Conservation (phyloP, 2,888 invertebrate genomes). For the Nemurella pictetii region DNA sequence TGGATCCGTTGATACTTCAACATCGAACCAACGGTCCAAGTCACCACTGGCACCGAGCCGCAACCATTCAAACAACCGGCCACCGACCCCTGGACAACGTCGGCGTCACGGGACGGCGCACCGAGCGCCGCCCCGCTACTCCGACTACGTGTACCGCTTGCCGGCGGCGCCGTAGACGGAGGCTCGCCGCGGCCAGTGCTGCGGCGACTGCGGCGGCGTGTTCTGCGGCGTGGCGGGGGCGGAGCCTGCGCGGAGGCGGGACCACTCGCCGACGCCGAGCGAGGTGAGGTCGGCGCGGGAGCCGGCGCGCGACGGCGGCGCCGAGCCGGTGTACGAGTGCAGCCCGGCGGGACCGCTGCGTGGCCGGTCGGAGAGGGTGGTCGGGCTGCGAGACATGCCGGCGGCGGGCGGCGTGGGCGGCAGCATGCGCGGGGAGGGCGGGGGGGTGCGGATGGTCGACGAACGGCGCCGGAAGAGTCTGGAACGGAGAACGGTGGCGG, state of each 20-base stretch:
- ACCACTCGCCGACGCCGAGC: conserved; percentile 51
- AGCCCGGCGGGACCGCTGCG: conserved; percentile 80
- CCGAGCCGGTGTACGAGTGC: conserved; percentile 69
- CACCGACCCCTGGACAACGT: too few relatives aligned
- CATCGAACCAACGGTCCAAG: too few relatives aligned
- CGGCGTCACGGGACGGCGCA: conserved; percentile 6
- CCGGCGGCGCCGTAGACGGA: conserved; percentile 30
- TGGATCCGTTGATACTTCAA: too few relatives aligned
- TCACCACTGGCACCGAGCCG: too few relatives aligned
- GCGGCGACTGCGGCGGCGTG: conserved; percentile 77
- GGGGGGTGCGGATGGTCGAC: conserved; percentile 53
- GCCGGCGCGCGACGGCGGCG: conserved; percentile 45
- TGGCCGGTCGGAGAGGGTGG: conserved; percentile 60
- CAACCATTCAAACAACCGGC: too few relatives aligned
- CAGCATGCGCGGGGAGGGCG: conserved; percentile 45
- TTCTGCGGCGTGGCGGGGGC: conserved; percentile 74
- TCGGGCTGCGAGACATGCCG: conserved; percentile 37
- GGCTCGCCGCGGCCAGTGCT: conserved; percentile 58
- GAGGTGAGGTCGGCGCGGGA: conserved; percentile 44
- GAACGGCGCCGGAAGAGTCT: conserved; percentile 51
- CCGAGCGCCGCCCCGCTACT: not conserved
- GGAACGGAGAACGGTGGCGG: too few relatives aligned
- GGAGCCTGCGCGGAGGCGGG: conserved; percentile 56
- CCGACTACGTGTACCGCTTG: conserved; percentile 27
- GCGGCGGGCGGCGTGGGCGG: conserved; percentile 49